Evolutionary conservation across 2,888 invertebrate species (phyloP).

Genomic region (Acheta domesticus): DNA sequence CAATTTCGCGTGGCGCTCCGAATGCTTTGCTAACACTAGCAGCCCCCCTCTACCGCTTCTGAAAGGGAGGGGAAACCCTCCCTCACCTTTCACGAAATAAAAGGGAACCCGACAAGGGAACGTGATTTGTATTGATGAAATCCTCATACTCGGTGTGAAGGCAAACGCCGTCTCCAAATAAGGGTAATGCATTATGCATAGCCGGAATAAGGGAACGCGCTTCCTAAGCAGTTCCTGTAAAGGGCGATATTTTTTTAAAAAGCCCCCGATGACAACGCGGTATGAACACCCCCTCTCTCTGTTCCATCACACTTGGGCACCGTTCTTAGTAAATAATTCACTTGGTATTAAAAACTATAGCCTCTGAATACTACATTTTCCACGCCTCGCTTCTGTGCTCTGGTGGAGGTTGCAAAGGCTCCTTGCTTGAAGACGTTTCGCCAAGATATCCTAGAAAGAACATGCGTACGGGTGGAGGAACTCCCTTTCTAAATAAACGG

Average conservation of each 20-base stretch:
- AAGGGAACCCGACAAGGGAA: background rate
- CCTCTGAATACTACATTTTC: no score
- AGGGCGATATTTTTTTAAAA: conserved; percentile 1
- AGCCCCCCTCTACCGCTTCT: background rate
- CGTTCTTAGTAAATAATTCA: no score
- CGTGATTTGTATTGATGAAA: conserved; percentile 2
- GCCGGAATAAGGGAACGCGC: background rate
- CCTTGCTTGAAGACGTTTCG: no score
- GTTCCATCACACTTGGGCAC: background rate
- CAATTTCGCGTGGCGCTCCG: background rate
- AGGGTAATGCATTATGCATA: conserved; percentile 18
- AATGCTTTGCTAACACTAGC: conserved; percentile 18
- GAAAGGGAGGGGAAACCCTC: background rate
- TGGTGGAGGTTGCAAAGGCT: no score
- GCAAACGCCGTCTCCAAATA: background rate
- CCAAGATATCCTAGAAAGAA: no score
- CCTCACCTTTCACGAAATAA: no score
- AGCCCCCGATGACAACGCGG: background rate
- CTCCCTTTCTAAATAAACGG: no score
- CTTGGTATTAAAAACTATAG: no score
- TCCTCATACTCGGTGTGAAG: conserved; percentile 18
- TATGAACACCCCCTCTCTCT: background rate
- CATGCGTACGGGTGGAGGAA: no score
- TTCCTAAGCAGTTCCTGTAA: conserved; percentile 6
- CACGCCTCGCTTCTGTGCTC: no score